These are phyloP conservation scores for Drosophila orena DNA, from an alignment of 1,140 invertebrate genomes.

Conservation along the genomic window DNA sequence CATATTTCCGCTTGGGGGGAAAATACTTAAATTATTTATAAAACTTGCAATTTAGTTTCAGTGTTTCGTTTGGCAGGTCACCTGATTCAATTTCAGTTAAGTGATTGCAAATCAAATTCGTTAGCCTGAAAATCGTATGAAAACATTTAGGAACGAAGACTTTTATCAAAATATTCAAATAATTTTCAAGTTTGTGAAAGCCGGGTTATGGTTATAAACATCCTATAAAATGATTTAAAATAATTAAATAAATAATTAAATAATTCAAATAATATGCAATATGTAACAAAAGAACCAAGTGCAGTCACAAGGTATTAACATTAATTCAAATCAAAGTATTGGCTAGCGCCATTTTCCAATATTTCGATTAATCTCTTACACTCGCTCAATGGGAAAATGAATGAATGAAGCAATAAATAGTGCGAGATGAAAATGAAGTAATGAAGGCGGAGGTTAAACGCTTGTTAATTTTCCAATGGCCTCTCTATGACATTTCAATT, in stretches of 20 bases:
- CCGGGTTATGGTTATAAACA: no score
- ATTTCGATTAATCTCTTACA: not conserved
- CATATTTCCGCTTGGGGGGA: constrained; percentile 16
- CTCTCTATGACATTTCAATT: constrained; percentile 65
- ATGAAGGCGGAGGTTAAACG: constrained; percentile 45
- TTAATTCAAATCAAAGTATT: not conserved
- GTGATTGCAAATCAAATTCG: not conserved
- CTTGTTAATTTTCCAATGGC: constrained; percentile 51
- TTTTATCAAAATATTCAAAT: no score
- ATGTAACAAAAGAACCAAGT: no score
- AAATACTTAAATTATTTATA: constrained; percentile 20
- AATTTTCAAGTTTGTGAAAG: no score
- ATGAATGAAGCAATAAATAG: constrained; percentile 35
- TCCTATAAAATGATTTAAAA: no score
- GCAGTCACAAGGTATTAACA: not conserved
- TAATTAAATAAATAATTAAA: no score
- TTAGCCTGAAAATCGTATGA: not conserved
- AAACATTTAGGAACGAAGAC: not conserved
- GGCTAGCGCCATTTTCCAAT: not conserved
- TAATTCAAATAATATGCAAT: no score
- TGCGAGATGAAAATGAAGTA: constrained; percentile 17
- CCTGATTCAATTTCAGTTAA: not conserved
- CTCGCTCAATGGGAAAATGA: not conserved
- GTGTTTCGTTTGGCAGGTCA: not conserved
- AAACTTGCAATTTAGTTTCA: constrained; percentile 7